Conservation (phyloP, 1,140 invertebrate genomes). For the Agrypnia vestita region DNA sequence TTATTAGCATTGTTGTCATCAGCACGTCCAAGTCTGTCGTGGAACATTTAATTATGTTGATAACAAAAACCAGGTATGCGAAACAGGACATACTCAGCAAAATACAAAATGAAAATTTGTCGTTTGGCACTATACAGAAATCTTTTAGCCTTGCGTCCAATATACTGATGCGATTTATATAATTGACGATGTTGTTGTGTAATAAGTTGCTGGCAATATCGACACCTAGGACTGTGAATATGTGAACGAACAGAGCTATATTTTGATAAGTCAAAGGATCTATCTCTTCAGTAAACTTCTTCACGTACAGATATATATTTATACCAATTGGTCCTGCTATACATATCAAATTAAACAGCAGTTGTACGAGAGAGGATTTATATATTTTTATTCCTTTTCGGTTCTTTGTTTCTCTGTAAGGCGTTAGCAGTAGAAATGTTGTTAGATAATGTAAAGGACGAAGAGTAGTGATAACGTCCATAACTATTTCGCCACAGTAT, state of each 20-base stretch:
- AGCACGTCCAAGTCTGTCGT: background rate
- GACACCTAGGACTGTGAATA: no score
- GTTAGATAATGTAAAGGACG: background rate
- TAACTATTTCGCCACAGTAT: background rate
- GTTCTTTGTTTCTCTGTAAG: background rate
- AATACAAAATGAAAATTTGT: background rate
- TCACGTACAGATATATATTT: no score
- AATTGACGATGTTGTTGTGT: background rate
- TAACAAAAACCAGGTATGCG: background rate
- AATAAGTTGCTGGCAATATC: background rate
- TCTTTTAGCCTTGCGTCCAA: background rate
- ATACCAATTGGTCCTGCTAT: no score
- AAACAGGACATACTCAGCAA: background rate
- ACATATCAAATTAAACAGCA: background rate
- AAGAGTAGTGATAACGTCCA: slow-evolving; percentile 9
- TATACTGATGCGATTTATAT: background rate
- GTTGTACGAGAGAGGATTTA: background rate
- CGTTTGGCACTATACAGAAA: background rate
- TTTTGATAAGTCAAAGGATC: no score
- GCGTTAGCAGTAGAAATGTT: background rate
- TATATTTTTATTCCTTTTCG: background rate
- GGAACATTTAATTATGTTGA: background rate
- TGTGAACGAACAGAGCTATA: no score
- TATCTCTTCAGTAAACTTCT: no score
- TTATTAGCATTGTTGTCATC: background rate